Conservation (phyloP, 2,113 vertebrate species). For the Tachuris rubrigastra region DNA sequence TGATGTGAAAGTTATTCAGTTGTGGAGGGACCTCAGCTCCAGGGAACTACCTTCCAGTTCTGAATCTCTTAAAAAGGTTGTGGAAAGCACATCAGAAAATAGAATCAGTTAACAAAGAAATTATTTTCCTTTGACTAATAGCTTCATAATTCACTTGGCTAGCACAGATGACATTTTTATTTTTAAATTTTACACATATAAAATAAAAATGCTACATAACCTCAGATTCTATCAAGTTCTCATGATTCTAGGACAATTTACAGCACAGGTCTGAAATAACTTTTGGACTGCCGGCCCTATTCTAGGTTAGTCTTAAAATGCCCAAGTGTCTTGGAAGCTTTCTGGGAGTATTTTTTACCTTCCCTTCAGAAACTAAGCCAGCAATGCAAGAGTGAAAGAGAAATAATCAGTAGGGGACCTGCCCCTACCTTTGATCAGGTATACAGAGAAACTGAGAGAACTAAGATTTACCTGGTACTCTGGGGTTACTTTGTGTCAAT, state of each 20-base stretch:
- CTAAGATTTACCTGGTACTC: not conserved
- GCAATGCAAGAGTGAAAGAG: not conserved
- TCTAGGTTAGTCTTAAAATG: not conserved
- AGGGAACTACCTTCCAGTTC: not conserved
- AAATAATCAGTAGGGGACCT: not conserved
- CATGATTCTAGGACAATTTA: not conserved
- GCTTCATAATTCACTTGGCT: not conserved
- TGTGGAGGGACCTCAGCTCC: not conserved
- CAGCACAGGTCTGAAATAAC: not conserved
- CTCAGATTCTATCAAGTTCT: not conserved
- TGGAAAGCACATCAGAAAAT: not conserved
- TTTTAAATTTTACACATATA: not conserved
- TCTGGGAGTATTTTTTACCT: not conserved
- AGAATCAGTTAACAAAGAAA: not conserved
- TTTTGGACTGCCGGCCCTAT: not conserved
- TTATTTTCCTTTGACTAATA: not conserved
- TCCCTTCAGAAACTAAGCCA: not conserved
- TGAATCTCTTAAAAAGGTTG: not conserved
- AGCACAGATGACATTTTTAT: not conserved
- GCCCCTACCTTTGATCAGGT: not conserved
- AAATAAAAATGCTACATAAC: not conserved
- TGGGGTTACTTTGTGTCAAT: fast-evolving
- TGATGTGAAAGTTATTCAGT: not conserved
- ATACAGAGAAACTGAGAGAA: not conserved
- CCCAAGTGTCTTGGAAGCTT: not conserved